Evolutionary conservation across 2,888 invertebrate species (phyloP), one percentile per base, ranked within the genome.

Genomic region (Gonocerus acuteangulatus): DNA sequence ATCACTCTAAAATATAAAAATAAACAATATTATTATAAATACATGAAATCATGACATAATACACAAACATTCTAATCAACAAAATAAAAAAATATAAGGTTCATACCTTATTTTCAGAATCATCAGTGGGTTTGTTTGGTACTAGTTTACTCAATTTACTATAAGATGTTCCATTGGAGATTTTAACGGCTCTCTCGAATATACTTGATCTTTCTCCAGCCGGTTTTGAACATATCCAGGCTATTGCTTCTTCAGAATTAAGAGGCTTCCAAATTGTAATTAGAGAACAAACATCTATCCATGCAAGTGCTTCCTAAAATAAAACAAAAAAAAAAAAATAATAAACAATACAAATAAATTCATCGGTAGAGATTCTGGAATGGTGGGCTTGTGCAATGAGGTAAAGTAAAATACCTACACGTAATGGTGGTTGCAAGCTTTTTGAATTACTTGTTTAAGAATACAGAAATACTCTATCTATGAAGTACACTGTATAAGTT

Each of bases 81-180:
- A n/a, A n/a, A n/a, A n/a, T n/a, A n/a, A n/a, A n/a, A n/a, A n/a
- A n/a, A n/a, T n/a, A n/a, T n/a, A n/a, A n/a, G n/a, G n/a, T n/a
- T n/a, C n/a, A n/a, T n/a, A n/a, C 63, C 49, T 65, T 65, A 22
- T 59, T 49, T 54, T 63, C 61, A 47, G 63, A 63, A 15, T 63
- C 63, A 2, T 60, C 61, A 1, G 62, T 57, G 7, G 65, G 62
- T 47, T 61, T 65, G 48, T 60, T 65, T n/a, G 65, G 65, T 21
- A 58, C 45, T 32, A 58, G 60, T n/a, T 61, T 56, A n/a, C 21
- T 15, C 21, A 65, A 44, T 32, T 36, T 52, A 6, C 47, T 49
- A 36, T 65, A 65, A 6, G 62, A 61, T 34, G 48, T 32, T 16
- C 42, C 19, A 32, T 45, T 42, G 32, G 49, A 49, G n/a, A 56